phyloP scores from a whole-genome alignment of 2,797 vertebrate genomes.

The Acanthornis magna region DNA sequence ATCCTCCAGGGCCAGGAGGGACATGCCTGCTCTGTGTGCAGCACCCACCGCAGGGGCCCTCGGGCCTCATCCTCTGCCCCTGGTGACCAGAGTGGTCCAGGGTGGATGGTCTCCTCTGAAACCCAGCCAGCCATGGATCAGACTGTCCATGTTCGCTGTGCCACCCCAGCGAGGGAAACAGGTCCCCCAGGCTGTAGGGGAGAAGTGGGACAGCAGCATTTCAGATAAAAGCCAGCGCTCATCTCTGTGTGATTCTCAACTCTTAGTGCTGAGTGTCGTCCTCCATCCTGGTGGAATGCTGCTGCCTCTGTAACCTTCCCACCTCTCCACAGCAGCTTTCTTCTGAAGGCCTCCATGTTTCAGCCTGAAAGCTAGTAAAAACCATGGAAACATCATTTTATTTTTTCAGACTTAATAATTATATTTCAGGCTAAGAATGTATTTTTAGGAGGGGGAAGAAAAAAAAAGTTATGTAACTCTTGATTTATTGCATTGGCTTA shows the following conservation, averaged over 20 bases:
- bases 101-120: not conserved
- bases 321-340: not conserved
- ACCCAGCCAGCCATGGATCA: not conserved
- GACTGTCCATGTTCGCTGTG: accelerated
- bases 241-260: accelerated
- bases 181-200: not conserved
- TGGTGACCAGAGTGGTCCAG: too few relatives aligned
- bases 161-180: not conserved
- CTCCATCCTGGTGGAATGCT: not conserved
- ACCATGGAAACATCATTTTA: conserved; percentile 27
- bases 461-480: conserved; percentile 14
- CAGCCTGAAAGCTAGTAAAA: not conserved
- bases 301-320: not conserved
- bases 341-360: not conserved
- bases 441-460: not conserved
- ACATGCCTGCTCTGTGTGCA: accelerated
- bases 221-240: accelerated
- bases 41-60: not conserved
- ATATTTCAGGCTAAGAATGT: conserved; percentile 37
- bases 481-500: conserved; percentile 32
- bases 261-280: not conserved
- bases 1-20: not conserved
- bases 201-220: not conserved
- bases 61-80: accelerated
- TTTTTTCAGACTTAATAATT: conserved; percentile 55